phyloP scores from a whole-genome alignment of 2,888 invertebrate genomes.

The Melieria picta region DNA sequence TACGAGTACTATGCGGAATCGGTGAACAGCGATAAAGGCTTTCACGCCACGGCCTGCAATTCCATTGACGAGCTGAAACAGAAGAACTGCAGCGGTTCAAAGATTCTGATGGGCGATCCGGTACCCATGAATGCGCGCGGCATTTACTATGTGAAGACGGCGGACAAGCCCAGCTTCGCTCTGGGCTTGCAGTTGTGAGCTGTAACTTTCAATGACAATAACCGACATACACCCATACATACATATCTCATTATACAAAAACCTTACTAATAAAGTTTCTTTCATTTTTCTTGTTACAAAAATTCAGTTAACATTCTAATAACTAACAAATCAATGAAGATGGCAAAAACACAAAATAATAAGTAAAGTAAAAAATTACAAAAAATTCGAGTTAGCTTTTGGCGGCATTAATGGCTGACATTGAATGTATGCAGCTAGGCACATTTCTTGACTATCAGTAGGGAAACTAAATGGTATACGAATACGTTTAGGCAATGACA shows the following conservation, averaged over 20 bases:
- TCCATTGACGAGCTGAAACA: slow-evolving; percentile 64
- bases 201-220: slow-evolving; percentile 5
- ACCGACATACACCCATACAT: not conserved
- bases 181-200: slow-evolving; percentile 55
- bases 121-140: slow-evolving; percentile 67
- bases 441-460: too few relatives aligned
- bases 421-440: too few relatives aligned
- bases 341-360: too few relatives aligned
- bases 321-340: too few relatives aligned
- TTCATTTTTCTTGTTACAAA: too few relatives aligned
- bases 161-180: slow-evolving; percentile 69
- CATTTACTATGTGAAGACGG: slow-evolving; percentile 72
- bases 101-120: slow-evolving; percentile 71
- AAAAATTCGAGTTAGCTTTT: too few relatives aligned
- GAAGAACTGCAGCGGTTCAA: slow-evolving; percentile 57
- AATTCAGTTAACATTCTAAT: too few relatives aligned
- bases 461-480: too few relatives aligned
- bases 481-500: slow-evolving; percentile 53
- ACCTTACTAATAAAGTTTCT: too few relatives aligned
- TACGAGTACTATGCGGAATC: slow-evolving; percentile 74
- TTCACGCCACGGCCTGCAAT: slow-evolving; percentile 70
- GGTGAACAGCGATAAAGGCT: slow-evolving; percentile 69
- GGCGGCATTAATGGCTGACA: too few relatives aligned
- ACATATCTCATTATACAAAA: not conserved
- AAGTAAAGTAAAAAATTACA: too few relatives aligned